phyloP scores from a whole-genome alignment of 2,113 vertebrate species.

The Silurus glanis region DNA sequence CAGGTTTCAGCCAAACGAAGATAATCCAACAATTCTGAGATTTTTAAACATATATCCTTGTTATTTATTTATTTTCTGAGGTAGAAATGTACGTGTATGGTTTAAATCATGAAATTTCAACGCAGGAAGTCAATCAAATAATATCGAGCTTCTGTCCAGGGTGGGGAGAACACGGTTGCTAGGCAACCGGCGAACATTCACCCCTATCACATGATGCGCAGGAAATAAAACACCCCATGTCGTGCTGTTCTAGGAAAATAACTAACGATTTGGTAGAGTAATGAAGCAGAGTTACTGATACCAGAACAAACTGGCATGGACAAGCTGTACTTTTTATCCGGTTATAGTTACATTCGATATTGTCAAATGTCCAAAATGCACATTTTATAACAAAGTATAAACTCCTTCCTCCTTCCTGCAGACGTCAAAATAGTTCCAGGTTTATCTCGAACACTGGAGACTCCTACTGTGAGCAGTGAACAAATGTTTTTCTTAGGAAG shows the following conservation, averaged over 20 bases:
- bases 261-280: neutral
- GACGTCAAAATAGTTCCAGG: neutral
- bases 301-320: neutral
- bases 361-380: no score
- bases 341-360: neutral
- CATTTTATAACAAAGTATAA: neutral
- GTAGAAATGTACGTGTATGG: neutral
- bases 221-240: neutral
- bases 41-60: neutral
- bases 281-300: neutral
- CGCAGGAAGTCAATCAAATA: no score
- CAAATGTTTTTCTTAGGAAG: no score
- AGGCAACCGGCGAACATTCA: neutral
- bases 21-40: neutral
- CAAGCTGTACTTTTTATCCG: neutral
- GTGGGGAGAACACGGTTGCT: neutral
- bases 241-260: neutral
- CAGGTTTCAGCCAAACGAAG: neutral
- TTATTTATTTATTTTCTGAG: neutral
- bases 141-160: neutral
- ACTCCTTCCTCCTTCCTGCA: neutral
- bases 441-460: neutral
- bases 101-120: neutral
- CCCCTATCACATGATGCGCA: neutral
- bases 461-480: neutral